Evolutionary conservation across 2,797 vertebrate genomes (phyloP), one percentile per base, ranked within the genome.

Genomic region (Pristis pectinata): DNA sequence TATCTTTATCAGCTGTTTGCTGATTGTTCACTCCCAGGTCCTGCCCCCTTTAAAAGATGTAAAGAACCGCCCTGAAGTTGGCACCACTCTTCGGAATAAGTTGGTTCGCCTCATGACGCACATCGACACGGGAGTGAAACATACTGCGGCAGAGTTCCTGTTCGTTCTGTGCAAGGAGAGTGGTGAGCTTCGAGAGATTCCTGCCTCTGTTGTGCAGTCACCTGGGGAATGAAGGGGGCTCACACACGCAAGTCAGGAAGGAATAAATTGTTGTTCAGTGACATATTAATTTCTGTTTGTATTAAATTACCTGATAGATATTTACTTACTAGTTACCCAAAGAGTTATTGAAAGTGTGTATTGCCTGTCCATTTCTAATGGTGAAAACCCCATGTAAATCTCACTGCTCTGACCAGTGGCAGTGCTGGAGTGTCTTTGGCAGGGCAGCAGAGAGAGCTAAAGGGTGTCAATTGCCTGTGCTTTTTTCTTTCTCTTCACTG

Each of bases 161-260:
- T 99, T 99, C 70, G 99, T 99, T 83, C 98, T 99, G 95, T 99
- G 99, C 97, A 99, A 99, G 96, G 99, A 99, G 95, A 98, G 98
- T 95, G 99, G 99, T 99, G 97, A 94, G 92, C 49, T 76, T n/a
- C 3, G 27, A 37, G 67, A 34, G 4, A 49, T 17, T 13, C 7
- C 2, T 7, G 9, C 15, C 56, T n/a, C 49, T 9, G 27, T 53
- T 7, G 56, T 59, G 56, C n/a, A n/a, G 8, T 59, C 59, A 59
- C 56, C 56, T 59, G 56, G 77, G 9, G 7, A 49, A 2, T 49
- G 79, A 11, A 6, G 30, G 49, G 13, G 53, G 27, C 11, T 13
- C 9, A 85, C 49, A 53, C 53, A 19, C 87, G 30, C 56, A 59
- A 27, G 11, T 87, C 15, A 11, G 53, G 83, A 56, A 41, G 53